Evolutionary conservation across 92 coral and sea anemone species (phyloP).

Genomic region (Epizoanthus rinbou): DNA sequence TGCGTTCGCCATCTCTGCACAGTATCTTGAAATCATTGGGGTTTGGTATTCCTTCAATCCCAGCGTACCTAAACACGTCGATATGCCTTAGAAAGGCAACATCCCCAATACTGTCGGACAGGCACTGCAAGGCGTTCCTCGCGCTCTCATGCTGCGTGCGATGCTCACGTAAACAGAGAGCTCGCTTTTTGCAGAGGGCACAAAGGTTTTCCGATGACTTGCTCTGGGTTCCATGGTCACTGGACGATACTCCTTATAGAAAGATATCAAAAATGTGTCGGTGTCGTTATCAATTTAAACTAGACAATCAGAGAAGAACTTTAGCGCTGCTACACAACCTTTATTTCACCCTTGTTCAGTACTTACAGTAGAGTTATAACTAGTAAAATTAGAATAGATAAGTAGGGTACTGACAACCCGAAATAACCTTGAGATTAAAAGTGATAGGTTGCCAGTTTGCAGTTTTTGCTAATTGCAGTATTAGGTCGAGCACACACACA

Average conservation of each 20-base stretch:
- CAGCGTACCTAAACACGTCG: conserved; percentile 31
- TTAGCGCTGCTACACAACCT: not conserved
- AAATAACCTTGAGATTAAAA: too few relatives aligned
- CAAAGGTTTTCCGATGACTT: not conserved
- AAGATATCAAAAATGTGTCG: not conserved
- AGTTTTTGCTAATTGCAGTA: too few relatives aligned
- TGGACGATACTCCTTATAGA: conserved; percentile 2
- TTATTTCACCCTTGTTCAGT: too few relatives aligned
- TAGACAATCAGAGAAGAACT: too few relatives aligned
- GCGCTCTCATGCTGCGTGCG: not conserved
- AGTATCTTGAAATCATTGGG: conserved; percentile 25
- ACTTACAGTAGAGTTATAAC: too few relatives aligned
- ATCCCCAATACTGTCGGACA: conserved; percentile 12
- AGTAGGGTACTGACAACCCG: too few relatives aligned
- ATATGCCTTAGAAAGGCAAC: conserved; percentile 26
- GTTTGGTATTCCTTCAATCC: conserved; percentile 2
- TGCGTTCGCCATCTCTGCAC: conserved; percentile 8
- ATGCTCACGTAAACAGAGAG: not conserved
- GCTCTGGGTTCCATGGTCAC: not conserved
- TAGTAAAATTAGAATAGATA: too few relatives aligned
- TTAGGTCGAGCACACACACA: too few relatives aligned
- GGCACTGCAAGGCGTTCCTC: conserved; percentile 26
- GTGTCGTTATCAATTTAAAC: too few relatives aligned
- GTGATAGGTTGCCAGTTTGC: too few relatives aligned
- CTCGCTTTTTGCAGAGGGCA: conserved; percentile 19